phyloP scores from a whole-genome alignment of 2,113 vertebrate genomes.

The Cinclus cinclus region DNA sequence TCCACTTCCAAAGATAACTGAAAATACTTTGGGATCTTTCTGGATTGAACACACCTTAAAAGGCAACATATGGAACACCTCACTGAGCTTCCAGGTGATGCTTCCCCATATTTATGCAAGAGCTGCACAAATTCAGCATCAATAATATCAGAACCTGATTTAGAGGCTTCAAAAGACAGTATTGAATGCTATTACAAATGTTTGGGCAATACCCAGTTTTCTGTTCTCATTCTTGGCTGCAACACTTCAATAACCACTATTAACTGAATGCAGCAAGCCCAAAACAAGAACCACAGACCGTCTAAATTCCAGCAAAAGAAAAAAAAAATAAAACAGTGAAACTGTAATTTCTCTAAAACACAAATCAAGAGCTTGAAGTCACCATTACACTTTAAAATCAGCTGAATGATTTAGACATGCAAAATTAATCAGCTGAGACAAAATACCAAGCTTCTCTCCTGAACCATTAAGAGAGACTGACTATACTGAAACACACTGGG shows the following conservation, averaged over 20 bases:
- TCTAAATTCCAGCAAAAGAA: neutral
- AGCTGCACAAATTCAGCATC: neutral
- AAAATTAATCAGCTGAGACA: neutral
- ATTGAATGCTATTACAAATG: conserved; percentile 18
- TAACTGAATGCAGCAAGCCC: neutral
- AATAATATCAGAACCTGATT: neutral
- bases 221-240: neutral
- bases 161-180: neutral
- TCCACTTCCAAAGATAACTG: neutral
- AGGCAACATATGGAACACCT: neutral
- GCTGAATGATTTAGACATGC: neutral
- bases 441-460: neutral
- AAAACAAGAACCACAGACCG: neutral
- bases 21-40: neutral
- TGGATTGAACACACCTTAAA: neutral
- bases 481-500: neutral
- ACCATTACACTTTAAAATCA: neutral
- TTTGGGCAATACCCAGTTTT: neutral
- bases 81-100: neutral
- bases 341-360: neutral
- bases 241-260: neutral
- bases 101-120: neutral
- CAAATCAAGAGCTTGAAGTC: neutral
- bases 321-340: neutral
- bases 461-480: neutral